Percentiles rank a stretch among this genome's conserved stretches.
Conservation (phyloP, 2,797 vertebrate genomes). For the Lacerta agilis region DNA sequence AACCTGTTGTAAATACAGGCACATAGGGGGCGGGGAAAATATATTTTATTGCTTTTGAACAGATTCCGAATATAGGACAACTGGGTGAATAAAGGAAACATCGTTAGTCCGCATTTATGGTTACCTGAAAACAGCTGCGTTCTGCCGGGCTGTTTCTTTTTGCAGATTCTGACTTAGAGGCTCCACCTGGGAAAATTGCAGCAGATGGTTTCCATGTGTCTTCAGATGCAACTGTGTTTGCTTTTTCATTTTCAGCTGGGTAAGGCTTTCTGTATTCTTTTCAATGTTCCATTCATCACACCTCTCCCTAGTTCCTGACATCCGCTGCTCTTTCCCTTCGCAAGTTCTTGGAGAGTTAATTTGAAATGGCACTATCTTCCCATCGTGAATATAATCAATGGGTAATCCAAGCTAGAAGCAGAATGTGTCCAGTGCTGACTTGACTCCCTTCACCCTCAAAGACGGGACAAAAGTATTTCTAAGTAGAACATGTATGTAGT, state of each 20-base stretch:
- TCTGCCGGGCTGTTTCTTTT: neutral
- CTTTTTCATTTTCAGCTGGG: fast-evolving
- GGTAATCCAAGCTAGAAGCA: neutral
- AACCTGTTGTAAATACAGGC: neutral
- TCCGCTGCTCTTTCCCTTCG: neutral
- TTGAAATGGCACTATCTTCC: constrained; percentile 15
- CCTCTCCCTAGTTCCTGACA: neutral
- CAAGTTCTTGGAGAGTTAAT: neutral
- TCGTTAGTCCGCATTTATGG: neutral
- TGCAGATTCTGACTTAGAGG: neutral
- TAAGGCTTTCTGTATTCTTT: constrained; percentile 16
- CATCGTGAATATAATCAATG: neutral
- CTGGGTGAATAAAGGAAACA: neutral
- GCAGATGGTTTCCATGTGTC: neutral
- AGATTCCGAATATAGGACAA: neutral
- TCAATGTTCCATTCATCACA: neutral
- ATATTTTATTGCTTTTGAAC: neutral
- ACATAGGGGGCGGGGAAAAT: neutral
- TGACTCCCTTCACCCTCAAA: neutral
- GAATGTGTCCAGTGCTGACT: neutral
- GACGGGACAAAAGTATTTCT: neutral
- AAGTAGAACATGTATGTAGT: neutral
- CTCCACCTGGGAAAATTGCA: neutral
- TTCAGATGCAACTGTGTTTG: neutral
- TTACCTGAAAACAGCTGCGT: constrained; percentile 11